Base-by-base conservation (phyloP, 2,113 vertebrate genomes). In the Pica pica region DNA sequence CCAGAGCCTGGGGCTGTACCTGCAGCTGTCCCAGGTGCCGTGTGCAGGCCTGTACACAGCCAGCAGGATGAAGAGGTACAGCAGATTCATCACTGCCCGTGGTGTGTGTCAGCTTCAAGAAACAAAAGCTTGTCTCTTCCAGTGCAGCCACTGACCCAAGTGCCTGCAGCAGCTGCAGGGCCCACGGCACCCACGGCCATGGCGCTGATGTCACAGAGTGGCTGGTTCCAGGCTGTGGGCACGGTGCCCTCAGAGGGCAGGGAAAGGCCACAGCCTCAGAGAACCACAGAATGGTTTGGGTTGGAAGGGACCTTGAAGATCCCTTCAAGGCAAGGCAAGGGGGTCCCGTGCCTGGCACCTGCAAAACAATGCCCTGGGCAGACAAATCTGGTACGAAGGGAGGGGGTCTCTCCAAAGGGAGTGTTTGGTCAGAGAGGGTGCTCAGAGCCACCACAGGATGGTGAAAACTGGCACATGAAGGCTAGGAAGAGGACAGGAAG, bases 341-440 rank as follows among this genome's bases (percentile, higher is more conserved):
- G 18, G 7, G 16, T 37, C 44, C 44, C 1, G 0, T 37, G 16
- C 52, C 37, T 23, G n/a, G 64, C 47, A 61, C 39, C 33, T 50
- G 37, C 31, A 59, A 50, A 65, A 28, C 0, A 1, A 27, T 2
- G 7, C 35, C 1, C 1, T 10, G 26, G 76, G 67, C 50, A 44
- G 27, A 44, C 5, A 59, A 65, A 37, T 16, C 10, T 37, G 60
- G 44, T 27, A 44, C 33, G 14, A 28, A 28, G 15, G 35, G 67
- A 56, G 39, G 31, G 42, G 30, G 42, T 65, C 37, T 50, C 18
- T 19, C 22, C 44, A 57, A 52, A 74, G 52, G 19, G 15, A 23
- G 33, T 10, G 73, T 44, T 50, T 23, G 37, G 39, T 39, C 46
- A 60, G 83, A 44, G 39, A 39, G 22, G 18, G 23, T 46, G 23